These are phyloP conservation scores for Ramphastos sulfuratus DNA, from an alignment of 2,113 vertebrate genomes.

Conservation along the genomic window DNA sequence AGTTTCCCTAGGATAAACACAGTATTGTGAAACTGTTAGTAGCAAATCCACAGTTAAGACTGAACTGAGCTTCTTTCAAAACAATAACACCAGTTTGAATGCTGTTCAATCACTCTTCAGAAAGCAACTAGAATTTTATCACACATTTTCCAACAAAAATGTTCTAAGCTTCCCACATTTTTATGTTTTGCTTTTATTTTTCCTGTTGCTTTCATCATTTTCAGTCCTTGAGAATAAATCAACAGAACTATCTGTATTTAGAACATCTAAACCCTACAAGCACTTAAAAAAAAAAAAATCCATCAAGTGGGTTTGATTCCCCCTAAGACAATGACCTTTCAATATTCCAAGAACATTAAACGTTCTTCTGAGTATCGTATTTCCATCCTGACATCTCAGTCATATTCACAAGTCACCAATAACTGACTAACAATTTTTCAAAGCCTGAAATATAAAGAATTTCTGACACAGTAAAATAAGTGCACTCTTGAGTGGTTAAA, in stretches of 20 bases:
- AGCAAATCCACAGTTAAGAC: slow-evolving; percentile 43
- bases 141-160: not conserved
- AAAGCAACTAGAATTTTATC: slow-evolving; percentile 5
- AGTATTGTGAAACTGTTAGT: slow-evolving; percentile 52
- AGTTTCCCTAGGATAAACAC: slow-evolving; percentile 34
- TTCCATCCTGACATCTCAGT: not conserved
- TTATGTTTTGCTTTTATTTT: not conserved
- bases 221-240: not conserved
- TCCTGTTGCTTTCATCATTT: not conserved
- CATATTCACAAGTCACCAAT: not conserved
- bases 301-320: not conserved
- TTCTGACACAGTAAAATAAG: not conserved
- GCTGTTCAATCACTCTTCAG: not conserved
- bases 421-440: not conserved
- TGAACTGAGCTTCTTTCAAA: slow-evolving; percentile 39
- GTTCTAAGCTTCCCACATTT: not conserved
- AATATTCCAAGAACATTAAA: not conserved
- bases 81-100: slow-evolving; percentile 25
- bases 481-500: not conserved
- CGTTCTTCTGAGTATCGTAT: not conserved
- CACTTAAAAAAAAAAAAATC: not conserved
- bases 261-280: not conserved
- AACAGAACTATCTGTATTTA: not conserved
- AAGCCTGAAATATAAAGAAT: not conserved
- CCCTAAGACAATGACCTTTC: not conserved